A percentile compares a stretch with the other conserved stretches of the same genome.
phyloP scores from a whole-genome alignment of 2,888 invertebrate genomes.

The Thelaira solivaga region DNA sequence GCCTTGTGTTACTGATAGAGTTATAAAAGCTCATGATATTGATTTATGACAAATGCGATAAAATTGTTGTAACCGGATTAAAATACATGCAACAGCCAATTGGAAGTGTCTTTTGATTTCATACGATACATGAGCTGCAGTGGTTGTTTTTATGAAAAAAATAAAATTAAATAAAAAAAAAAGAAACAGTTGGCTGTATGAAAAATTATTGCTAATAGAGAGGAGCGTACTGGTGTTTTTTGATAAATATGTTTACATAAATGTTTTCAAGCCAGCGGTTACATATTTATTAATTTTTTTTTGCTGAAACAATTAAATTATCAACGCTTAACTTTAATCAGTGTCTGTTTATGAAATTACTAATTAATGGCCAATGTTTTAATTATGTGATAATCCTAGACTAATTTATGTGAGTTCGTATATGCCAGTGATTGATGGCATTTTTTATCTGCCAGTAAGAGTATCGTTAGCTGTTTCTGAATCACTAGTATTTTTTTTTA shows the following conservation, averaged over 20 bases:
- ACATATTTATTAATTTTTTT: too few relatives aligned
- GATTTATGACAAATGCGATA: constrained; percentile 59
- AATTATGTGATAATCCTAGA: constrained; percentile 10
- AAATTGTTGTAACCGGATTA: constrained; percentile 47
- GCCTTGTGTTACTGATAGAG: constrained; percentile 47
- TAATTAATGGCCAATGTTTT: not conserved
- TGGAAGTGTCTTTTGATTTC: constrained; percentile 14
- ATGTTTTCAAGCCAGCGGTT: constrained; percentile 12
- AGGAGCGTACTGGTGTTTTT: not conserved
- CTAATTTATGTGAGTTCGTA: not conserved
- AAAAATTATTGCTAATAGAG: constrained; percentile 4
- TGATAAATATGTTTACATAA: not conserved
- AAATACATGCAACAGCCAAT: constrained; percentile 2
- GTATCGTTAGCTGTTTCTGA: too few relatives aligned
- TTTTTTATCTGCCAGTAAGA: too few relatives aligned
- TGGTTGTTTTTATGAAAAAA: too few relatives aligned
- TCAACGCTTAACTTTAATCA: constrained; percentile 23
- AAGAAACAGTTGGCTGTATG: not conserved
- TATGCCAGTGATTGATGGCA: not conserved
- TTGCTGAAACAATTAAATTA: constrained; percentile 50
- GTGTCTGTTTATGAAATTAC: not conserved
- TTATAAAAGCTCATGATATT: constrained; percentile 51
- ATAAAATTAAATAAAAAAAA: not conserved
- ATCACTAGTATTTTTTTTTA: too few relatives aligned
- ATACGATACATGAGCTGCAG: not conserved